Conservation (phyloP, 1,140 invertebrate genomes). For the Philotrypesis tridentata region DNA sequence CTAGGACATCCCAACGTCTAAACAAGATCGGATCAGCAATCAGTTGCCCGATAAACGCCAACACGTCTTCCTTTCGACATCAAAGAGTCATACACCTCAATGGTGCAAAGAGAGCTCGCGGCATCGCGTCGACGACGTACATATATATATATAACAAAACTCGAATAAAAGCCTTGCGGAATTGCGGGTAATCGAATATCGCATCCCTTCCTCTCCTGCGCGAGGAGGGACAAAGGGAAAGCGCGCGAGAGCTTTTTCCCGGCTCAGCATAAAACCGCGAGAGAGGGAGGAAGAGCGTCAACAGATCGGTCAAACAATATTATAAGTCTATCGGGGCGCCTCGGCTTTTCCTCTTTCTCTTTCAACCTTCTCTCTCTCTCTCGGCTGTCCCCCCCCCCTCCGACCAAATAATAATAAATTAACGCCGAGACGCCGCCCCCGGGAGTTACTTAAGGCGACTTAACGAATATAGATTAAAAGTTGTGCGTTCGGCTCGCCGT, state of each 20-base stretch:
- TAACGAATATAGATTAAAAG: constrained; percentile 72
- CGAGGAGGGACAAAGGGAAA: constrained; percentile 11
- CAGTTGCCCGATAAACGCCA: no score
- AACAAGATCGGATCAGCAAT: no score
- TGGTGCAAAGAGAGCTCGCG: no score
- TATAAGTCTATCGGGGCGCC: constrained; percentile 54
- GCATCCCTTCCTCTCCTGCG: background rate
- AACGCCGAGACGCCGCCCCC: constrained; percentile 55
- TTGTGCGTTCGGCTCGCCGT: constrained; percentile 58
- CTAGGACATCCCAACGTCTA: no score
- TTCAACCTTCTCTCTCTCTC: constrained; percentile 1
- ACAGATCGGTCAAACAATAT: constrained; percentile 58
- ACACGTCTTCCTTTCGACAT: no score
- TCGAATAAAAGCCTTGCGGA: background rate
- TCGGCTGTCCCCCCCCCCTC: constrained; percentile 41
- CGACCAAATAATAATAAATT: constrained; percentile 65
- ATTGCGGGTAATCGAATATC: background rate
- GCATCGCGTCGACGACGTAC: no score
- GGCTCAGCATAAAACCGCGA: background rate
- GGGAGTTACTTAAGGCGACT: constrained; percentile 65
- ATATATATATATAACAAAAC: constrained; percentile 4
- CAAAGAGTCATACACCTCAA: no score
- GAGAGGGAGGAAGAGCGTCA: constrained; percentile 22
- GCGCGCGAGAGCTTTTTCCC: background rate
- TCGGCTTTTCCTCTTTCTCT: constrained; percentile 43